These are phyloP conservation scores for Odontocolon sp. DNA, from an alignment of 2,888 invertebrate genomes.

Conservation along the genomic window DNA sequence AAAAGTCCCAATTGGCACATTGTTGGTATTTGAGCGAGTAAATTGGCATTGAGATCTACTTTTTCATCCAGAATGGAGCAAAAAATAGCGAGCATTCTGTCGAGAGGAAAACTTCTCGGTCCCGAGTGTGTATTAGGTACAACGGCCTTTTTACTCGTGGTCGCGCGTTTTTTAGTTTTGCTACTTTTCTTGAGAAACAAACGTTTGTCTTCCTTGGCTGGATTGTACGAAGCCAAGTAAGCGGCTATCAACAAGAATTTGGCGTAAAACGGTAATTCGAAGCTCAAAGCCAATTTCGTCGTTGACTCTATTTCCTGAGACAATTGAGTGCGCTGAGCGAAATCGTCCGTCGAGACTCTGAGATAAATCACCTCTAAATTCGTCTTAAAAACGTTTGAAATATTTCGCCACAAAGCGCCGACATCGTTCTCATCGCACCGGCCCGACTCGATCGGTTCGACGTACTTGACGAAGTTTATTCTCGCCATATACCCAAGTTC, in stretches of 20 bases:
- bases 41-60: slow-evolving; percentile 91
- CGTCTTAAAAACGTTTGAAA: slow-evolving; percentile 88
- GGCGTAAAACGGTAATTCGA: slow-evolving; percentile 93
- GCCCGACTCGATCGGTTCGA: slow-evolving; percentile 88
- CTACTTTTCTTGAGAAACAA: slow-evolving; percentile 92
- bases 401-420: slow-evolving; percentile 89
- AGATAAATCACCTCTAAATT: slow-evolving; percentile 91
- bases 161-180: slow-evolving; percentile 85
- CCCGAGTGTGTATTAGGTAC: slow-evolving; percentile 88
- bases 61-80: slow-evolving; percentile 93
- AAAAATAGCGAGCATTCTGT: slow-evolving; percentile 93
- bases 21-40: slow-evolving; percentile 93
- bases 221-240: slow-evolving; percentile 96
- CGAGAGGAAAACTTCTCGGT: slow-evolving; percentile 91
- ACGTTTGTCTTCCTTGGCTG: slow-evolving; percentile 92
- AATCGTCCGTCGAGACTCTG: slow-evolving; percentile 81
- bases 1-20: slow-evolving; percentile 92
- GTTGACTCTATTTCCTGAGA: slow-evolving; percentile 77
- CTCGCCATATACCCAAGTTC: slow-evolving; percentile 92
- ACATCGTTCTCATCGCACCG: slow-evolving; percentile 85
- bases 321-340: slow-evolving; percentile 66
- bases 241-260: slow-evolving; percentile 95
- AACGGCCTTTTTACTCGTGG: slow-evolving; percentile 79
- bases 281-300: slow-evolving; percentile 80
- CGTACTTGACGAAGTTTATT: slow-evolving; percentile 88